Conservation (phyloP, 2,113 vertebrate genomes). For the Ceyx melanurus region DNA sequence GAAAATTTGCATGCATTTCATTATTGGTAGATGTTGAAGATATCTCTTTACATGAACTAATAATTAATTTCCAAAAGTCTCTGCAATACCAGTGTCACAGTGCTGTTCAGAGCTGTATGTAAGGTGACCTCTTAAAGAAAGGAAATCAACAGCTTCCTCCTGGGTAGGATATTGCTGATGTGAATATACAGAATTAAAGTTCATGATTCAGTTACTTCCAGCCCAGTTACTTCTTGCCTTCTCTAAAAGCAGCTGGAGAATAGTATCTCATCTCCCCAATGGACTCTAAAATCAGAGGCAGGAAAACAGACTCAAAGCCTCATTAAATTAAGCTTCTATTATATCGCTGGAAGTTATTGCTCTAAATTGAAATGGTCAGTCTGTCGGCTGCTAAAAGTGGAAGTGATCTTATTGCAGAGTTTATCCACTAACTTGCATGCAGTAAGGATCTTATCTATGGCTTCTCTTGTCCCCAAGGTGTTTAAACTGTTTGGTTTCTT, state of each 20-base stretch:
- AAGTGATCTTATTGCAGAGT: neutral
- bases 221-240: neutral
- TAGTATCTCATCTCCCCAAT: neutral
- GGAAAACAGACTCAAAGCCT: neutral
- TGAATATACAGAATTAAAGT: neutral
- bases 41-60: neutral
- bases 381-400: neutral
- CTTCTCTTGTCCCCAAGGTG: neutral
- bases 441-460: neutral
- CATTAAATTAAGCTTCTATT: neutral
- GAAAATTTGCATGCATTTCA: neutral
- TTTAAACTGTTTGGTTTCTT: neutral
- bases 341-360: neutral
- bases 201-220: neutral
- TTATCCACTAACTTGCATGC: neutral
- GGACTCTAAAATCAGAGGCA: neutral
- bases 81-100: neutral
- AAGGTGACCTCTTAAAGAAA: neutral
- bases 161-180: neutral
- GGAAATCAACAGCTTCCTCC: constrained; percentile 16
- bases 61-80: neutral
- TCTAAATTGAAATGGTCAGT: constrained; percentile 5
- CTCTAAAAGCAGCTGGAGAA: constrained; percentile 10
- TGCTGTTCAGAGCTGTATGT: neutral
- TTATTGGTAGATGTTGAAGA: neutral